Percentiles rank a stretch among this genome's conserved stretches.
phyloP scores from a whole-genome alignment of 2,113 vertebrate species.

The Chionomys nivalis region DNA sequence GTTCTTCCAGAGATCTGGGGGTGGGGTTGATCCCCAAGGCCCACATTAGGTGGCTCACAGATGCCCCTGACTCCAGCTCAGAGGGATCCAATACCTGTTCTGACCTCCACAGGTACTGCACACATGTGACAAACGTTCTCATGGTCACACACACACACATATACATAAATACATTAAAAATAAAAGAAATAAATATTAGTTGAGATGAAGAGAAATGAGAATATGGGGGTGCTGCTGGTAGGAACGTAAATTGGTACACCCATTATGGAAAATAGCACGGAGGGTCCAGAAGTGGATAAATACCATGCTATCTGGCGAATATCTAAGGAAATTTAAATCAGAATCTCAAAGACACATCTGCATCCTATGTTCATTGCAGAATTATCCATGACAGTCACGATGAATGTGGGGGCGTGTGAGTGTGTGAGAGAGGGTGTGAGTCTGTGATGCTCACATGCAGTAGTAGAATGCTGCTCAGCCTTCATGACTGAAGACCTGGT shows the following conservation, averaged over 20 bases:
- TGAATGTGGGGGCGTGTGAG: accelerated
- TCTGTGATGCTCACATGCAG: accelerated
- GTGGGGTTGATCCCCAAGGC: background rate
- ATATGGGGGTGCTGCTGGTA: no score
- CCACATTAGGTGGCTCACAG: background rate
- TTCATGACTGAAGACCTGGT: background rate
- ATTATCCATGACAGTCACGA: background rate
- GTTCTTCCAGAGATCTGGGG: background rate
- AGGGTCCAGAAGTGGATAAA: background rate
- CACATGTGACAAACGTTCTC: background rate
- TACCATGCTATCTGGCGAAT: no score
- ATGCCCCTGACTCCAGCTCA: background rate
- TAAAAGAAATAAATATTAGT: background rate
- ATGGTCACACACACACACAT: background rate
- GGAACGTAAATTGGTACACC: background rate
- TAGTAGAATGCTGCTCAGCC: background rate
- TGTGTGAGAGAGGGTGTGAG: no score
- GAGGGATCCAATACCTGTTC: background rate
- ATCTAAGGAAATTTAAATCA: background rate
- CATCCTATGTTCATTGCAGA: background rate
- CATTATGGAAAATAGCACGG: background rate
- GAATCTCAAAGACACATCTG: background rate
- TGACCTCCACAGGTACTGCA: background rate
- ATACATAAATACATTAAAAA: background rate
- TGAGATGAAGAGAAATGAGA: background rate